Conservation (phyloP, 30 jellyfish, hydroid and myxozoan species). For the Aurelia coerulea region DNA sequence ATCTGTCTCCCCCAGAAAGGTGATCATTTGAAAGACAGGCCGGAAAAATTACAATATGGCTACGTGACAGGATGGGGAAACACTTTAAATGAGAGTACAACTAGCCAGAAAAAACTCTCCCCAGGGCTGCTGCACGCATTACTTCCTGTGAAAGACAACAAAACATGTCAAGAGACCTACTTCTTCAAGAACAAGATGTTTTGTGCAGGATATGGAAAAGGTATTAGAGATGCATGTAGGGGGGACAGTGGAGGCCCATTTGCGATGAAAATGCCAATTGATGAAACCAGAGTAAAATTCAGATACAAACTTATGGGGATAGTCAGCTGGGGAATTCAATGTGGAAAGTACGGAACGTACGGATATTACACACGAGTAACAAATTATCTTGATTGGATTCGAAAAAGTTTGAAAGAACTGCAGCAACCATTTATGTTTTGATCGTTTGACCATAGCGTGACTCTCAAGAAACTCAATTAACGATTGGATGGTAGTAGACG, state of each 20-base stretch:
- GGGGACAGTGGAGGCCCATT: conserved; percentile 90
- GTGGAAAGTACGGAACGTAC: conserved; percentile 1
- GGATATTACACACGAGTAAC: conserved; percentile 74
- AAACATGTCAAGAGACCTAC: conserved; percentile 29
- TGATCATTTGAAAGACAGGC: conserved; percentile 8
- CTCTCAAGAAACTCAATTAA: too few species aligned
- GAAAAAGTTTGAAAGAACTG: conserved; percentile 8
- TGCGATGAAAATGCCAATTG: conserved; percentile 29
- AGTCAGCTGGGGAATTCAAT: conserved; percentile 58
- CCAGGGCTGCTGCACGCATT: background rate
- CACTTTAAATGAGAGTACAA: background rate
- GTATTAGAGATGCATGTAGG: conserved; percentile 55
- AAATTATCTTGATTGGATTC: conserved; percentile 58
- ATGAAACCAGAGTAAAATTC: background rate
- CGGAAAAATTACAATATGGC: background rate
- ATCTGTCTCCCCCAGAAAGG: conserved; percentile 53
- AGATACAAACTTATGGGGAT: conserved; percentile 55
- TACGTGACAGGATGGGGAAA: conserved; percentile 77
- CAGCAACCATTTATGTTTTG: background rate
- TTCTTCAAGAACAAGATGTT: conserved; percentile 4
- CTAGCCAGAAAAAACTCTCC: background rate
- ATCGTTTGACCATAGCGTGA: too few species aligned
- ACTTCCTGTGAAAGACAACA: conserved; percentile 30
- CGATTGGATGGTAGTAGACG: too few species aligned
- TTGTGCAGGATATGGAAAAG: conserved; percentile 41